Base-by-base conservation (phyloP, 2,797 vertebrate species). In the Syngnathus rostellatus region DNA sequence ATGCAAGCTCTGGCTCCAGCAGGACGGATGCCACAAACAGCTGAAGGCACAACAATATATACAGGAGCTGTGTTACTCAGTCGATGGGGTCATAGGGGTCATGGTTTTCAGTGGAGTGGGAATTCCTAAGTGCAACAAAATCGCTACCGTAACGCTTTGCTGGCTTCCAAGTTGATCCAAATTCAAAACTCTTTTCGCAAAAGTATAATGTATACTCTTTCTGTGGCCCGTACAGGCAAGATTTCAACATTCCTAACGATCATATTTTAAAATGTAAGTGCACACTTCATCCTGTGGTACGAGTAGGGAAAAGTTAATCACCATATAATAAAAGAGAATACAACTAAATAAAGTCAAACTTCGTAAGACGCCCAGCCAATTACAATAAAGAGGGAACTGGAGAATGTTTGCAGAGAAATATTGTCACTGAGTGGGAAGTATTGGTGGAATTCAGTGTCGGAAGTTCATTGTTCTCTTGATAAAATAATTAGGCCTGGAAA, bases 11-110 rank as follows among this genome's bases (percentile, higher is more conserved):
- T 0, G 95, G 93, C 66, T 98, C 97, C 82, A 98, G 90, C 67
- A 99, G 87, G 72, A 99, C 96, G 0, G 94, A 92, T 6, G 96
- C 95, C 83, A 98, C 93, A 17, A 98, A 99, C 66, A 98, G 89
- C 97, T 98, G 89, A 72, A 74, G 63, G 59, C 46, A 81, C 60
- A 81, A 45, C 51, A 62, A 71, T 55, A 53, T 45, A 40, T 1
- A 72, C 62, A 79, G 64, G 73, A n/a, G 57, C 65, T 59, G 43
- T 45, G 68, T 57, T 50, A 64, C 14, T 59, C 57, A 69, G 17
- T 72, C 63, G 70, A 75, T 72, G 54, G 66, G 19, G 54, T 23
- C 37, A 23, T 39, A 5, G 12, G 60, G 60, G 63, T 51, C n/a
- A 39, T 10, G 8, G 17, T 51, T 51, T 70, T 37, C 48, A 46